Percentiles rank a stretch among this genome's conserved stretches.
Conservation (phyloP, 2,888 invertebrate genomes). For the Stenchaetothrips biformis region DNA sequence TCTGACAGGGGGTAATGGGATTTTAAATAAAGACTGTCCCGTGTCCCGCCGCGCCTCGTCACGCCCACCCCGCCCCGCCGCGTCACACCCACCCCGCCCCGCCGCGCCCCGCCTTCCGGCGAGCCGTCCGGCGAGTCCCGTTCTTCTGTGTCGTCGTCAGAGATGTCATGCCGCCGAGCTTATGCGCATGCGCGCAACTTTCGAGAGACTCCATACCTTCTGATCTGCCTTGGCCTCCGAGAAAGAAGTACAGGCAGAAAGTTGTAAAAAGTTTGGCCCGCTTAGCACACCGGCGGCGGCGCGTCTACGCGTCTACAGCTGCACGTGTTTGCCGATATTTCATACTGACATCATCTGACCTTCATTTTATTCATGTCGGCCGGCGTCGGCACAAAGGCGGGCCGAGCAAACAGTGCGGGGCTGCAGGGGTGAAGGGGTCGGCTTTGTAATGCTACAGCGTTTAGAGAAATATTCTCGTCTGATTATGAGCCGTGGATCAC, state of each 20-base stretch:
- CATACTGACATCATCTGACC: background rate
- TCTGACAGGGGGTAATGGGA: slow-evolving; percentile 16
- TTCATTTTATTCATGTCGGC: too few relatives aligned
- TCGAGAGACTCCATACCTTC: background rate
- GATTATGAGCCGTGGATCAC: background rate
- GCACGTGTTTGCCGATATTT: background rate
- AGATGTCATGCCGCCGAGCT: too few relatives aligned
- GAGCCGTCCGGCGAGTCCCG: background rate
- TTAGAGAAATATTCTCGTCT: background rate
- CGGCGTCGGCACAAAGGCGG: too few relatives aligned
- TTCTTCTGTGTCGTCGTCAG: too few relatives aligned
- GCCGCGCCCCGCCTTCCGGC: background rate
- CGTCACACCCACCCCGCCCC: background rate
- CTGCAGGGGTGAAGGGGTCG: background rate
- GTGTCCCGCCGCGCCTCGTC: background rate
- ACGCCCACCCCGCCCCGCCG: background rate
- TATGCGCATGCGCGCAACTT: too few relatives aligned
- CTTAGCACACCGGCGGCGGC: too few relatives aligned
- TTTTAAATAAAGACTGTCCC: slow-evolving; percentile 24
- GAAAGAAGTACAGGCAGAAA: too few relatives aligned
- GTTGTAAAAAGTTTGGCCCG: too few relatives aligned
- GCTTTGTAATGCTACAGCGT: background rate
- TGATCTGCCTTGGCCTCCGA: background rate
- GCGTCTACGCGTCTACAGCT: too few relatives aligned
- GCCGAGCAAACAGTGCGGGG: background rate